These are phyloP conservation scores for Zaprionus taronus DNA, from an alignment of 1,140 invertebrate genomes.

Conservation along the genomic window DNA sequence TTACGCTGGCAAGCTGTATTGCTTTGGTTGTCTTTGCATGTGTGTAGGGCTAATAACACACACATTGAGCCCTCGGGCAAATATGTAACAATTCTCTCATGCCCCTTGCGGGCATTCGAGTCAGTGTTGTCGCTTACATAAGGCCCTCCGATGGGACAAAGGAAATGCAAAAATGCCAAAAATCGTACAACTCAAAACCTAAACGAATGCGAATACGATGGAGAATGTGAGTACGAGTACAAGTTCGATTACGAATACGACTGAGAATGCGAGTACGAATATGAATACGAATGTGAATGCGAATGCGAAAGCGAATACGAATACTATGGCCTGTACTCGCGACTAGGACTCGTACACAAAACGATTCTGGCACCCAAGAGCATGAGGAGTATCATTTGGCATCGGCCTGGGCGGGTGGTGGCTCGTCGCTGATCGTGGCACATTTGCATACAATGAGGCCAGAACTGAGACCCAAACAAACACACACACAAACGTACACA, in stretches of 20 bases:
- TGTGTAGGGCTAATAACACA: conserved; percentile 57
- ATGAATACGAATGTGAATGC: conserved; percentile 7
- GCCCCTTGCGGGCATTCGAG: conserved; percentile 55
- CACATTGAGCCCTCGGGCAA: conserved; percentile 39
- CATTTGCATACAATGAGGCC: conserved; percentile 85
- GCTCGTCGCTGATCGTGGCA: conserved; percentile 73
- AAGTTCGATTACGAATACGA: conserved; percentile 1
- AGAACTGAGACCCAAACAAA: conserved; percentile 52
- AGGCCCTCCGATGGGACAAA: conserved; percentile 70
- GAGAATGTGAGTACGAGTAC: conserved; percentile 28
- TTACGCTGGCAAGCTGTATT: not conserved
- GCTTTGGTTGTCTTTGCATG: conserved; percentile 42
- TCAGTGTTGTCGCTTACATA: conserved; percentile 68
- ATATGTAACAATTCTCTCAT: conserved; percentile 76
- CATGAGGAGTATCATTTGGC: conserved; percentile 48
- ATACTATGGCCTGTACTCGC: conserved; percentile 3
- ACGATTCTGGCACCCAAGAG: conserved; percentile 82
- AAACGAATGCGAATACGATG: conserved; percentile 38
- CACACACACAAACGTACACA: conserved; percentile 25
- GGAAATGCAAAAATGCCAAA: conserved; percentile 82
- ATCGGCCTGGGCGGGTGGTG: conserved; percentile 72
- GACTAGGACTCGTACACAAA: conserved; percentile 63
- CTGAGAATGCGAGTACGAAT: conserved; percentile 10
- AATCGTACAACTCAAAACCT: conserved; percentile 78
- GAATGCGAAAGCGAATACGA: not conserved